phyloP scores from a whole-genome alignment of 1,140 invertebrate species.

The Nixonia krombeini region DNA sequence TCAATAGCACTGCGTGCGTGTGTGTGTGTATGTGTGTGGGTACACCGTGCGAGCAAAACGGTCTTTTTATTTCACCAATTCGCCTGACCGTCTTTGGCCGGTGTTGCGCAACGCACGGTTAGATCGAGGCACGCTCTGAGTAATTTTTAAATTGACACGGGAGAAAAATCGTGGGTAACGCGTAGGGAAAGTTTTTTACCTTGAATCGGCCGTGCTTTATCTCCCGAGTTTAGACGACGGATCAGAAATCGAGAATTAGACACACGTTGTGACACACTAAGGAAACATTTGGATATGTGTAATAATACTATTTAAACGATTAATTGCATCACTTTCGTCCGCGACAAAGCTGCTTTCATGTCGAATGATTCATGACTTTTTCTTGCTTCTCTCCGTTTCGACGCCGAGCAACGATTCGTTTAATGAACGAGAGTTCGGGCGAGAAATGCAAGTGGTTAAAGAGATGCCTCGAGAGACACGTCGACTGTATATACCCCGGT shows the following conservation, averaged over 20 bases:
- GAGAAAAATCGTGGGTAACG: constrained; percentile 44
- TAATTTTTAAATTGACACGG: constrained; percentile 44
- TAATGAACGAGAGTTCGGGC: no score
- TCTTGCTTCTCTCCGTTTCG: no score
- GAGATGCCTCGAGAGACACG: not conserved
- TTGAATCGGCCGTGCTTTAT: constrained; percentile 34
- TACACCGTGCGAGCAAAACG: not conserved
- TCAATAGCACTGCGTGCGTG: no score
- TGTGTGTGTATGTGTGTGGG: no score
- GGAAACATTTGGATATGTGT: no score
- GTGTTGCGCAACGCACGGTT: constrained; percentile 38
- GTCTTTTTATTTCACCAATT: constrained; percentile 17
- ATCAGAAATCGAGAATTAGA: constrained; percentile 6
- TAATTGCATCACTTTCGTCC: no score
- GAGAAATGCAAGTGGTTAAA: no score
- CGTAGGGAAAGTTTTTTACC: constrained; percentile 45
- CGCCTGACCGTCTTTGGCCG: constrained; percentile 33
- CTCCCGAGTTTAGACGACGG: constrained; percentile 16
- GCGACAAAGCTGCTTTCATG: no score
- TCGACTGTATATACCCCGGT: no score
- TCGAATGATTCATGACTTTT: no score
- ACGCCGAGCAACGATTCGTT: no score
- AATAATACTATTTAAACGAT: no score
- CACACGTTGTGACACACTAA: constrained; percentile 12
- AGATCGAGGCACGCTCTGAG: constrained; percentile 32